Evolutionary conservation across 2,888 invertebrate species (phyloP), one percentile per base, ranked within the genome.

Genomic region (Scaeva pyrastri): DNA sequence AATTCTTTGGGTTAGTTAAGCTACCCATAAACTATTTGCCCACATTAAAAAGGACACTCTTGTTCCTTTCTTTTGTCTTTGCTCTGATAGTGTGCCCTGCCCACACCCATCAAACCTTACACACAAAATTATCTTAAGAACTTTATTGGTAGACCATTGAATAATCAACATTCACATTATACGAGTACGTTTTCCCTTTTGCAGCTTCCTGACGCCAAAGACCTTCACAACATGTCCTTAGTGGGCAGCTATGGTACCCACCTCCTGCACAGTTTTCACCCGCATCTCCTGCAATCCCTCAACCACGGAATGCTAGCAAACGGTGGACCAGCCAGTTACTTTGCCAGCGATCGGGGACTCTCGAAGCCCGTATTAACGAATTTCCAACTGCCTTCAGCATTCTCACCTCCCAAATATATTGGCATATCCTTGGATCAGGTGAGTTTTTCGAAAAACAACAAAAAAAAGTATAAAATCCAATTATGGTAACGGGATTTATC

Each of bases 321-420:
- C 79, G 91, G 92, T 36, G 91, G 91, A n/a, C 91, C 91, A 45
- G 90, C 90, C 31, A 90, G 91, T 45, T 92, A 92, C 60, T 92
- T 92, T 85, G 92, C 92, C 88, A 91, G 90, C 88, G 92, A 92
- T 41, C 94, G 94, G 78, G 93, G 94, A 88, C 92, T 92, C 89
- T 90, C 94, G 82, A 93, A 94, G 90, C 93, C 94, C 88, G 93
- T 94, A 85, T 89, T 93, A 89, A 95, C 95, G 88, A 95, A 95
- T 74, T 95, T 95, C 91, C 95, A 95, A 89, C 94, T 95, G 79
- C 95, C 95, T 89, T 95, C 95, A 90, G 95, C 95, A 23, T 96
- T 95, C 91, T 95, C 95, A 89, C 95, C 95, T 60, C 95, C 95
- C 89, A 95, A 95, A 93, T 95, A 95, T 90, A 93, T 93, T 81